Evolutionary conservation across 2,888 invertebrate species (phyloP).

Genomic region (Diarsia rubi): DNA sequence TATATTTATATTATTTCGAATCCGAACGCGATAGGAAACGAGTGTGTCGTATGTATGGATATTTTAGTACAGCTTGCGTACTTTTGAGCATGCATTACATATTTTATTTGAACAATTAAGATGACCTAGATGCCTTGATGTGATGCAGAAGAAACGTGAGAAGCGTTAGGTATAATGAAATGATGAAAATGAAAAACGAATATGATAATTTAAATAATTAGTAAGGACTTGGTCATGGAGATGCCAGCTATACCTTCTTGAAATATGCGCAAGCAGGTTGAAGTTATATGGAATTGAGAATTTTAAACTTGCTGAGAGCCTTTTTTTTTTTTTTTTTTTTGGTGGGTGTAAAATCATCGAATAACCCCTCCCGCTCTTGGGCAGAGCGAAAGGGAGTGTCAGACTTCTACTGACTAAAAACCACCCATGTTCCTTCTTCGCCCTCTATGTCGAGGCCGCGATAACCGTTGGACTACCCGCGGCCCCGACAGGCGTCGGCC

Average conservation of each 20-base stretch:
- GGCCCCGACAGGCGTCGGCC: no score
- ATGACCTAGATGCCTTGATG: not conserved
- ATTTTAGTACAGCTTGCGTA: constrained; percentile 2
- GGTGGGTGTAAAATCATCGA: no score
- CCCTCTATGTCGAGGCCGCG: no score
- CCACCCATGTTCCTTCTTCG: no score
- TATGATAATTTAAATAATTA: not conserved
- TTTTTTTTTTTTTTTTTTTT: no score
- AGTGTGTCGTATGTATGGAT: not conserved
- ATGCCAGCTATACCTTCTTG: not conserved
- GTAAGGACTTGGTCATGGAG: not conserved
- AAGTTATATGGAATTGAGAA: not conserved
- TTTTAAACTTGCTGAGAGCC: not conserved
- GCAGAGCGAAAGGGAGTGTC: no score
- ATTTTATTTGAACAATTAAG: constrained; percentile 4
- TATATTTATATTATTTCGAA: constrained; percentile 19
- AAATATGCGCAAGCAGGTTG: not conserved
- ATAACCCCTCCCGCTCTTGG: no score
- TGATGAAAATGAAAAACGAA: no score
- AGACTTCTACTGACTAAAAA: no score
- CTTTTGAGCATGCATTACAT: constrained; percentile 5
- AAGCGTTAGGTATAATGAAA: no score
- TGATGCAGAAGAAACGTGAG: not conserved
- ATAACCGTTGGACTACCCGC: no score
- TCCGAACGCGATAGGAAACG: constrained; percentile 2